Conservation (phyloP, 2,797 vertebrate species). For the Rhadinocentrus ornatus region DNA sequence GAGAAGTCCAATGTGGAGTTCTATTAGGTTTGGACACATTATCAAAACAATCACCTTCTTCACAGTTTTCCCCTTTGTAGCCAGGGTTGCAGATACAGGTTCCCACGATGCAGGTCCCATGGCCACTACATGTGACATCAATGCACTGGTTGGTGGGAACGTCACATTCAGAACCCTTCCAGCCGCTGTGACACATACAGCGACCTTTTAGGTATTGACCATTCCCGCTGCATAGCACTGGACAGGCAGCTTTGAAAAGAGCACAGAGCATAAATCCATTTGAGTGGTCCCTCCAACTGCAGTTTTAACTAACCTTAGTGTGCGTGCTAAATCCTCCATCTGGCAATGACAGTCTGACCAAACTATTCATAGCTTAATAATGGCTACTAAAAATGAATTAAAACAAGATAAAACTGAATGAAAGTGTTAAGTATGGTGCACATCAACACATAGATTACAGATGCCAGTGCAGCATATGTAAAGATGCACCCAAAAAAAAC, state of each 20-base stretch:
- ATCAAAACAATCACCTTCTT: slow-evolving; percentile 78
- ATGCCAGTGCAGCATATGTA: slow-evolving; percentile 20
- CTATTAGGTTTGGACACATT: slow-evolving; percentile 28
- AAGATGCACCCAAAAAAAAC: slow-evolving; percentile 26
- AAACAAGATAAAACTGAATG: slow-evolving; percentile 14
- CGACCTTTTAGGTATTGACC: slow-evolving; percentile 98
- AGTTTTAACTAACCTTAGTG: slow-evolving; percentile 36
- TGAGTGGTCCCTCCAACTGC: slow-evolving; percentile 63
- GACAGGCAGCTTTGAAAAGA: slow-evolving; percentile 90
- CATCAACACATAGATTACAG: slow-evolving; percentile 35
- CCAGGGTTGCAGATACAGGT: slow-evolving; percentile 98
- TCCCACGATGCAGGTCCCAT: slow-evolving; percentile 95
- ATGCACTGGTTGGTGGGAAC: slow-evolving; percentile 97
- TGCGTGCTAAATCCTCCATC: slow-evolving; percentile 17
- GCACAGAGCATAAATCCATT: slow-evolving; percentile 62
- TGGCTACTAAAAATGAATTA: slow-evolving; percentile 5
- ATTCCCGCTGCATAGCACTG: slow-evolving; percentile 96
- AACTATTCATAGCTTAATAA: slow-evolving; percentile 25
- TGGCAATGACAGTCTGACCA: slow-evolving; percentile 36
- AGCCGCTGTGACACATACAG: slow-evolving; percentile 97
- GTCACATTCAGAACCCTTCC: slow-evolving; percentile 97
- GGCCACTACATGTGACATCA: slow-evolving; percentile 93
- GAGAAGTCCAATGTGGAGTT: slow-evolving; percentile 27
- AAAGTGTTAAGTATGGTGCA: slow-evolving; percentile 12
- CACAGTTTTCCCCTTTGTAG: slow-evolving; percentile 87